Percentiles rank a stretch among this genome's conserved stretches.
Conservation (phyloP, 2,113 vertebrate species). For the Pygoscelis adeliae region DNA sequence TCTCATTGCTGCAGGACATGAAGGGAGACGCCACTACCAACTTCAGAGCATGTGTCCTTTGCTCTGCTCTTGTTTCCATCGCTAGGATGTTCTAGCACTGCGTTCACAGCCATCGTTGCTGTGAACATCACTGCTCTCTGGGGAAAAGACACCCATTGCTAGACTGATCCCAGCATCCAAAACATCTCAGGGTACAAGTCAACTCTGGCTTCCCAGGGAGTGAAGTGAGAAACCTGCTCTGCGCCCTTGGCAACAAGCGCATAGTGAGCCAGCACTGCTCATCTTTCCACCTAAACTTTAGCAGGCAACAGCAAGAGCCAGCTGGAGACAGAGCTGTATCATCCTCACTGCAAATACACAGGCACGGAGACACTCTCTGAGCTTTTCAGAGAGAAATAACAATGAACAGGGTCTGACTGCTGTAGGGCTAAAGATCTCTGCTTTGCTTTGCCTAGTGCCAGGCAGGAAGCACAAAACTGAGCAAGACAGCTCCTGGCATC, state of each 20-base stretch:
- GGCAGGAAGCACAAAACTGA: background rate
- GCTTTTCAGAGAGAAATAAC: background rate
- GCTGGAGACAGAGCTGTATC: background rate
- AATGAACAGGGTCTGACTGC: background rate
- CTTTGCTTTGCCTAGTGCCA: background rate
- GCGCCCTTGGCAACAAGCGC: background rate
- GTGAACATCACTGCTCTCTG: background rate
- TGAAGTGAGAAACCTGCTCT: background rate
- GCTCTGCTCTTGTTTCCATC: background rate
- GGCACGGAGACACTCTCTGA: background rate
- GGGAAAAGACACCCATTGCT: background rate
- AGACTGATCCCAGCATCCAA: background rate
- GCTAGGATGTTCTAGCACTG: accelerated
- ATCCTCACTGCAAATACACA: background rate
- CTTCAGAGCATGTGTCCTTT: background rate
- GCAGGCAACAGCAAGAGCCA: background rate
- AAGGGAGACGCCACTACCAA: background rate
- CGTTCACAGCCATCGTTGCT: accelerated
- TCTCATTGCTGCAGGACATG: slow-evolving; percentile 1
- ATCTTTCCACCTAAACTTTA: background rate
- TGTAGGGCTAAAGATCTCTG: background rate
- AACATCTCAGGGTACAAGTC: background rate
- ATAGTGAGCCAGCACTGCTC: background rate
- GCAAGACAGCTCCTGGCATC: background rate
- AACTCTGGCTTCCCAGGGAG: background rate